These are phyloP conservation scores for Panzeria rudis DNA, from an alignment of 2,888 invertebrate species.

Conservation along the genomic window DNA sequence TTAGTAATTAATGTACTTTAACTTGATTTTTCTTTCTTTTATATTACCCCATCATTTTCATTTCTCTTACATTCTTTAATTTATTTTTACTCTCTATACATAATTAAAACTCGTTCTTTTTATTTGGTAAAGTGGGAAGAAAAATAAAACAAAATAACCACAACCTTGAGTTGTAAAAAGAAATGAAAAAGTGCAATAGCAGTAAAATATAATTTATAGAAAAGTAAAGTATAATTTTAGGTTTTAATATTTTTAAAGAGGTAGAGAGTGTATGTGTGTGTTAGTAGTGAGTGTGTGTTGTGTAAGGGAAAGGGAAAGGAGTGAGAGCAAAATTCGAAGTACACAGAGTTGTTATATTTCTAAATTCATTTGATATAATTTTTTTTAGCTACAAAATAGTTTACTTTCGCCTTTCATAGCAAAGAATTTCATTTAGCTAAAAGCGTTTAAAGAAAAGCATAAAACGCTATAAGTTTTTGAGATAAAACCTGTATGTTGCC, in stretches of 20 bases:
- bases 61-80: slow-evolving; percentile 3
- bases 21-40: background rate
- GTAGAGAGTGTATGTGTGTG: background rate
- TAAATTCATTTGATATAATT: slow-evolving; percentile 13
- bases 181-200: slow-evolving; percentile 23
- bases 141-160: slow-evolving; percentile 44
- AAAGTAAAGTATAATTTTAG: slow-evolving; percentile 60
- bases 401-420: slow-evolving; percentile 4
- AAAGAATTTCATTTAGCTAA: slow-evolving; percentile 10
- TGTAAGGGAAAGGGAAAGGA: background rate
- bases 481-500: background rate
- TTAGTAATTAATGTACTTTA: slow-evolving; percentile 41
- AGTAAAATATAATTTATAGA: background rate
- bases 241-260: slow-evolving; percentile 10
- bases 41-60: background rate
- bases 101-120: slow-evolving; percentile 46
- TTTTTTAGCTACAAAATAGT: slow-evolving; percentile 3
- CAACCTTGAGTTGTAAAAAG: slow-evolving; percentile 63
- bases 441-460: background rate
- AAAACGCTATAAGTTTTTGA: background rate
- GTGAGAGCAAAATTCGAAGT: background rate
- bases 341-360: background rate
- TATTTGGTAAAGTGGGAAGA: slow-evolving; percentile 28
- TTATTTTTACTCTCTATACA: slow-evolving; percentile 10
- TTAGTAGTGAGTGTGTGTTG: background rate